Conservation (phyloP, 2,797 vertebrate genomes). For the Podargus strigoides region DNA sequence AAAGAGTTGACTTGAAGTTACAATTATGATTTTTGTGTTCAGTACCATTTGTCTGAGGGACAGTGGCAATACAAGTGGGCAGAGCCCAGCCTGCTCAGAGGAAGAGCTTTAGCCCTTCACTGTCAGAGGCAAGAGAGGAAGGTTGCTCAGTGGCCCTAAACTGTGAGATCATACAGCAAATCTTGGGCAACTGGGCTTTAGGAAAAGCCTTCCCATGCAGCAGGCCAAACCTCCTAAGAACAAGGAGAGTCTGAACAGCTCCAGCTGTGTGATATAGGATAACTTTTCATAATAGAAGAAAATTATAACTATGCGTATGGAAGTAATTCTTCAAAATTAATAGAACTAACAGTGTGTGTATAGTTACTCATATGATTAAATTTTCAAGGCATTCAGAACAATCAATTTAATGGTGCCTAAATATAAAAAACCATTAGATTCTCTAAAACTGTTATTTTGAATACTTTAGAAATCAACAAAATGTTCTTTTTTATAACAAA, state of each 20-base stretch:
- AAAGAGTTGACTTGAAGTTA: neutral
- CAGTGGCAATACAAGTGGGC: rapidly evolving
- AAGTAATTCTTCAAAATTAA: slow-evolving; percentile 43
- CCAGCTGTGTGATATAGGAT: slow-evolving; percentile 6
- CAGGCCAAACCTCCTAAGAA: neutral
- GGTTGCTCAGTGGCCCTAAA: neutral
- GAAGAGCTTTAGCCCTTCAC: neutral
- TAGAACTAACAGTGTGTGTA: slow-evolving; percentile 16
- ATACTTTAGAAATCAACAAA: slow-evolving; percentile 59
- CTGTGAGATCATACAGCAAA: neutral
- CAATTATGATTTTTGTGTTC: slow-evolving; percentile 55
- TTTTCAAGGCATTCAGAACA: slow-evolving; percentile 45
- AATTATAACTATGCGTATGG: slow-evolving; percentile 19
- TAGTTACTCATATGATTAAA: slow-evolving; percentile 39
- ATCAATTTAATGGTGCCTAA: slow-evolving; percentile 34
- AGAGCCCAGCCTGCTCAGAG: neutral
- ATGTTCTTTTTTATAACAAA: slow-evolving; percentile 53
- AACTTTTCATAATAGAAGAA: slow-evolving; percentile 35
- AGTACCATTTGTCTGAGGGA: slow-evolving; percentile 50
- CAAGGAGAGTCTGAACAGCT: neutral
- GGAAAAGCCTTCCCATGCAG: neutral
- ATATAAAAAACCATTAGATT: slow-evolving; percentile 40
- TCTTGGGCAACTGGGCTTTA: rapidly evolving
- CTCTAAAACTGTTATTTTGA: slow-evolving; percentile 47
- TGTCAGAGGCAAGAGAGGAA: neutral